phyloP scores from a whole-genome alignment of 2,888 invertebrate species.

The Ctena decussata region DNA sequence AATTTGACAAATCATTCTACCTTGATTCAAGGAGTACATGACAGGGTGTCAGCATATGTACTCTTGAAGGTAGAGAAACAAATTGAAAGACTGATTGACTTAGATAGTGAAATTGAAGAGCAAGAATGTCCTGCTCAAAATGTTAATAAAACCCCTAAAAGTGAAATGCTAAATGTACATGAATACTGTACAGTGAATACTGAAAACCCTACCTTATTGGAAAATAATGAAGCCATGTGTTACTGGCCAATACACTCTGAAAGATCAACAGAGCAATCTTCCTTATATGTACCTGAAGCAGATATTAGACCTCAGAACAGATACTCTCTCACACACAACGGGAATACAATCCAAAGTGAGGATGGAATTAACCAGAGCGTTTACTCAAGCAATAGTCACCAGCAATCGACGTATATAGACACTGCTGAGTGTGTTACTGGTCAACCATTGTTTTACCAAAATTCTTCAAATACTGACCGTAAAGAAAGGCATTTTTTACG shows the following conservation, averaged over 20 bases:
- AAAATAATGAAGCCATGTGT: background rate
- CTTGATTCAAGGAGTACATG: background rate
- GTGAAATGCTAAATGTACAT: background rate
- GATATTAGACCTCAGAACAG: background rate
- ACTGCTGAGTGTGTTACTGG: background rate
- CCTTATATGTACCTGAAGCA: background rate
- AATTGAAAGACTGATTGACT: slow-evolving; percentile 3
- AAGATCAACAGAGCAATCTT: too few relatives aligned
- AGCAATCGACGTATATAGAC: background rate
- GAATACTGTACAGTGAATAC: background rate
- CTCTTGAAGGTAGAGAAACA: background rate
- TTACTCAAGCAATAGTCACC: background rate
- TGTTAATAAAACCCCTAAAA: background rate
- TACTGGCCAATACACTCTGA: too few relatives aligned
- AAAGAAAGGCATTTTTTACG: background rate
- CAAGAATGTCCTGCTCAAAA: background rate
- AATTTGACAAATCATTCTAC: background rate
- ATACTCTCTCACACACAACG: background rate
- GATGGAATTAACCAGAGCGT: background rate
- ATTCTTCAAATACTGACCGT: background rate
- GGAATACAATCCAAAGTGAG: background rate
- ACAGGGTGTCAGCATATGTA: background rate
- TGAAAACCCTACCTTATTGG: background rate
- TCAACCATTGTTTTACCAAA: background rate
- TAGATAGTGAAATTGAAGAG: background rate